phyloP scores from a whole-genome alignment of 1,140 invertebrate genomes.

The Diachasmimorpha longicaudata region DNA sequence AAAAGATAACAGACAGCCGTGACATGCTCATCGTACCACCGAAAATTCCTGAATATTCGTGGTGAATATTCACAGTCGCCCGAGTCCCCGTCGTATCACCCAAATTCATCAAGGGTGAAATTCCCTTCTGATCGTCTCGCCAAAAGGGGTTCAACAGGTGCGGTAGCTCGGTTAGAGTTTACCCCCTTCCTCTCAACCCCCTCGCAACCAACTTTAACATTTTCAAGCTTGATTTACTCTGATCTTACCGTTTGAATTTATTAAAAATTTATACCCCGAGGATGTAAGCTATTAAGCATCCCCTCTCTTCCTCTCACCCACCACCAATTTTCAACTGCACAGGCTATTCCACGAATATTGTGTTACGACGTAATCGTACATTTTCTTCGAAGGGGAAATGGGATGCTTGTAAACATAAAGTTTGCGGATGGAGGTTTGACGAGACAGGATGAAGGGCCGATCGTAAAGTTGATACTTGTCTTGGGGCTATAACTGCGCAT shows the following conservation, averaged over 20 bases:
- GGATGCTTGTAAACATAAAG: constrained; percentile 10
- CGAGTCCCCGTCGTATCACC: not conserved
- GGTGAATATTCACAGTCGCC: not conserved
- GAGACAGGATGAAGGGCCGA: constrained; percentile 6
- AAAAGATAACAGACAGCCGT: not conserved
- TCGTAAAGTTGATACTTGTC: constrained; percentile 3
- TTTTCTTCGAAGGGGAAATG: not conserved
- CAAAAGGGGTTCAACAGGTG: constrained; percentile 1
- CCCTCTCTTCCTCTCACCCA: not conserved
- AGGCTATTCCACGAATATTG: not conserved
- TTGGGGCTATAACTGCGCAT: not conserved
- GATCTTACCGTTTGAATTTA: not conserved
- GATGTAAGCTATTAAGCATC: not conserved
- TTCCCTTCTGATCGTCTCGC: constrained; percentile 8
- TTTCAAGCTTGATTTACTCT: constrained; percentile 7
- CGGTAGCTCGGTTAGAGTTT: not conserved
- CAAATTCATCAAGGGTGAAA: constrained; percentile 2
- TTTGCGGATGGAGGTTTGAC: constrained; percentile 6
- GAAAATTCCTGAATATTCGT: not conserved
- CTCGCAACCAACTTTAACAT: not conserved
- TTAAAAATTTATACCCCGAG: not conserved
- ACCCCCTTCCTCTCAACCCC: not conserved
- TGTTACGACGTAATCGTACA: constrained; percentile 4
- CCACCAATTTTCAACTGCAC: not conserved
- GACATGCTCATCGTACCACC: not conserved